These are phyloP conservation scores for Ypsolopha scabrella DNA, from an alignment of 2,888 invertebrate species.

Conservation along the genomic window DNA sequence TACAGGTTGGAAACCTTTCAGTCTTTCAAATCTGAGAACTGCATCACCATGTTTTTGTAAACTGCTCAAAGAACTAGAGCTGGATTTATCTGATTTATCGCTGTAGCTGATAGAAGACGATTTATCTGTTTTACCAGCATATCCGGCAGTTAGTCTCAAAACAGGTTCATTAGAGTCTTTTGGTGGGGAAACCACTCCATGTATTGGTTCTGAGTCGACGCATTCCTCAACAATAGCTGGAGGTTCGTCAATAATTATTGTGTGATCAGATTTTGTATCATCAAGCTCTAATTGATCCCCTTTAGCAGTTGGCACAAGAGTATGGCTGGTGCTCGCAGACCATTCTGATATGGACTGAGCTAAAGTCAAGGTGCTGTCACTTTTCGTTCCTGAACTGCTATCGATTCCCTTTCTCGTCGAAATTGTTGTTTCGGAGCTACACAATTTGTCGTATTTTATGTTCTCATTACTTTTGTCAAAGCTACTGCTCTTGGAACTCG, in stretches of 20 bases:
- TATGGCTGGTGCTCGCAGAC: slow-evolving; percentile 85
- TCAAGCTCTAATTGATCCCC: slow-evolving; percentile 54
- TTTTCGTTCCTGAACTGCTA: slow-evolving; percentile 79
- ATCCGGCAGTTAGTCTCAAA: slow-evolving; percentile 39
- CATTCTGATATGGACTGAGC: slow-evolving; percentile 87
- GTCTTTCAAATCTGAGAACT: slow-evolving; percentile 44
- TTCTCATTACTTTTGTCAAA: slow-evolving; percentile 68
- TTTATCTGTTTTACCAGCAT: slow-evolving; percentile 46
- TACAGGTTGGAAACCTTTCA: slow-evolving; percentile 36
- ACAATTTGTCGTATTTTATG: slow-evolving; percentile 71
- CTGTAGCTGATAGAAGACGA: slow-evolving; percentile 65
- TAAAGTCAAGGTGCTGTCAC: slow-evolving; percentile 80
- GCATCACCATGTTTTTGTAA: slow-evolving; percentile 56
- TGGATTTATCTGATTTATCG: slow-evolving; percentile 64
- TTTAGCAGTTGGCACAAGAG: slow-evolving; percentile 74
- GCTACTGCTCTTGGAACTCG: slow-evolving; percentile 72
- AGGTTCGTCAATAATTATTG: slow-evolving; percentile 49
- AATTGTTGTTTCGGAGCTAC: slow-evolving; percentile 70
- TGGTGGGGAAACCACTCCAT: slow-evolving; percentile 25
- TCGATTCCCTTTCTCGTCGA: slow-evolving; percentile 62
- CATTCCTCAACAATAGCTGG: slow-evolving; percentile 26
- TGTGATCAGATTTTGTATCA: slow-evolving; percentile 56
- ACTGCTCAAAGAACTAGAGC: slow-evolving; percentile 63
- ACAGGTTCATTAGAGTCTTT: slow-evolving; percentile 38
- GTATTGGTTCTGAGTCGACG: slow-evolving; percentile 24